Conservation (phyloP, 2,113 vertebrate genomes). For the Ancistrus triradiatus region DNA sequence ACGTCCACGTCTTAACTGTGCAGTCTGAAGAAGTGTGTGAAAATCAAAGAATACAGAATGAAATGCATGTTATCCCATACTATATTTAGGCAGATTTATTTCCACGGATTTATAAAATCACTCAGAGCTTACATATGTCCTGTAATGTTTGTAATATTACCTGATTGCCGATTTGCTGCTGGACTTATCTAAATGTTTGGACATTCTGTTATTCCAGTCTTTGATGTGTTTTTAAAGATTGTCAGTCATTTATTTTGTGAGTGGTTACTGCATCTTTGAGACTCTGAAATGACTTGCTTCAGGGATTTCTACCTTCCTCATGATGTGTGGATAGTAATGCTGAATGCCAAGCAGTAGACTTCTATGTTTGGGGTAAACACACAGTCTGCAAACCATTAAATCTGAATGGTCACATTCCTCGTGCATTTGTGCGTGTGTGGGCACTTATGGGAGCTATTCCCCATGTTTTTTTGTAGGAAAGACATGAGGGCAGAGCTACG, state of each 20-base stretch:
- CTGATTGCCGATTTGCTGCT: too few species aligned
- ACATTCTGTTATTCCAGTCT: too few species aligned
- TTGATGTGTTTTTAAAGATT: too few species aligned
- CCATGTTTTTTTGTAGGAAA: slow-evolving; percentile 20
- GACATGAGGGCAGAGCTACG: background rate
- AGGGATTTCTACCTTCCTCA: background rate
- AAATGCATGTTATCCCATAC: too few species aligned
- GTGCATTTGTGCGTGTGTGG: slow-evolving; percentile 8
- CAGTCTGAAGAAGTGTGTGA: background rate
- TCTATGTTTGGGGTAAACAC: slow-evolving; percentile 23
- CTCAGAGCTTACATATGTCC: too few species aligned
- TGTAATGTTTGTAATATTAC: too few species aligned
- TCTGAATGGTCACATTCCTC: slow-evolving; percentile 14
- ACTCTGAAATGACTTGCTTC: background rate
- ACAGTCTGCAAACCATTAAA: slow-evolving; percentile 41
- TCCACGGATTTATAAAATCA: too few species aligned
- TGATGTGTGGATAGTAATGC: slow-evolving; percentile 9
- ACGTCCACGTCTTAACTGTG: slow-evolving; percentile 33
- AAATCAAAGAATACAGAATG: background rate
- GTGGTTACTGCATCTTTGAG: background rate
- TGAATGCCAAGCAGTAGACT: background rate
- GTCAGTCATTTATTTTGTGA: slow-evolving; percentile 4
- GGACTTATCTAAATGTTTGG: too few species aligned
- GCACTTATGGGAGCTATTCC: slow-evolving; percentile 1
- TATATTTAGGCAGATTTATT: too few species aligned